Conservation (phyloP, 2,888 invertebrate genomes). For the Anagyrus pseudococci region DNA sequence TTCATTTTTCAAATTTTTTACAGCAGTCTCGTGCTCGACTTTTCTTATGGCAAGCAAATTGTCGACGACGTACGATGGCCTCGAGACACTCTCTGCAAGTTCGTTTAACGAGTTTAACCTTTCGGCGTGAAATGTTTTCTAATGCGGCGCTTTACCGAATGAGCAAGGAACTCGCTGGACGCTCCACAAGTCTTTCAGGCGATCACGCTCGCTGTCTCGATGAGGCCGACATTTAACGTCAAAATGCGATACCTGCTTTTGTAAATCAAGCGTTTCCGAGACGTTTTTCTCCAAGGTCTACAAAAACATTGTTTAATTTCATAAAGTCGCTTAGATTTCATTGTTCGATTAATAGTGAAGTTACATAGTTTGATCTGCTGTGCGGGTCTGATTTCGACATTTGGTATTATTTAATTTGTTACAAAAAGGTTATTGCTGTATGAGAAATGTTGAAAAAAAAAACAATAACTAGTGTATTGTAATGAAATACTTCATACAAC, state of each 20-base stretch:
- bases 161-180: slow-evolving; percentile 28
- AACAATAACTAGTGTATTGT: slow-evolving; percentile 19
- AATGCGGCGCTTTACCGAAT: slow-evolving; percentile 26
- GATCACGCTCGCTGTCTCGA: slow-evolving; percentile 20
- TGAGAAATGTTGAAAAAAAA: background rate
- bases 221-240: slow-evolving; percentile 4
- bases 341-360: background rate
- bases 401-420: background rate
- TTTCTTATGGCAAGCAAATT: slow-evolving; percentile 36
- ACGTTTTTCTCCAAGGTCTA: no score
- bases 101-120: background rate
- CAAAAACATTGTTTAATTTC: no score
- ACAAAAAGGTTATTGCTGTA: slow-evolving; percentile 2
- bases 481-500: slow-evolving; percentile 7
- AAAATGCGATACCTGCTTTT: background rate
- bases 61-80: slow-evolving; percentile 39
- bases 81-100: slow-evolving; percentile 37
- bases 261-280: no score
- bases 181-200: slow-evolving; percentile 30
- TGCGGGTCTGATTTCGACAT: slow-evolving; percentile 11
- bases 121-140: slow-evolving; percentile 4
- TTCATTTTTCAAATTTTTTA: slow-evolving; percentile 39
- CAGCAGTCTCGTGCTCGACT: slow-evolving; percentile 33
- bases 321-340: no score
- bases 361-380: slow-evolving; percentile 5